Conservation (phyloP, 2,797 vertebrate species). For the Pseudotriccus pelzelni region DNA sequence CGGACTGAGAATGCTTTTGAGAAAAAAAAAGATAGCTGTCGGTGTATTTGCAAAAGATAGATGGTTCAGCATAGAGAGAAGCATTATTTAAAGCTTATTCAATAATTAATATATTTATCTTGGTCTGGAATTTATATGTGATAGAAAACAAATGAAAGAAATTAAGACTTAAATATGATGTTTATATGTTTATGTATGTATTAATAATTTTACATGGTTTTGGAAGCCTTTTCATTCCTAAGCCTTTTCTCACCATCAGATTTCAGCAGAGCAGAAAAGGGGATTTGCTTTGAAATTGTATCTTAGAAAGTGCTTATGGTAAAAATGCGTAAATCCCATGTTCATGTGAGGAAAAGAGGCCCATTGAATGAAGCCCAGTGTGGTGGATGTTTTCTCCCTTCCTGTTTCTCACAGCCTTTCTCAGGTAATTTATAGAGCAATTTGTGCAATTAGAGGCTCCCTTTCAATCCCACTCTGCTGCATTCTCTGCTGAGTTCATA, state of each 20-base stretch:
- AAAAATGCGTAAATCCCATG: background rate
- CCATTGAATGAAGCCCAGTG: background rate
- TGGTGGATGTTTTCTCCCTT: background rate
- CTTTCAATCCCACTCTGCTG: background rate
- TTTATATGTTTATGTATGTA: background rate
- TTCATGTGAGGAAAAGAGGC: background rate
- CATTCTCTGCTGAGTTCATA: background rate
- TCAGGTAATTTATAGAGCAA: background rate
- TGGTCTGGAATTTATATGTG: background rate
- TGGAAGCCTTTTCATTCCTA: background rate
- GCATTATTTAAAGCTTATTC: background rate
- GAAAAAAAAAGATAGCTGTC: background rate
- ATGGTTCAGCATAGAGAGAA: background rate
- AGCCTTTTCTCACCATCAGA: background rate
- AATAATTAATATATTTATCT: background rate
- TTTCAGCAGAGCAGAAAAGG: background rate
- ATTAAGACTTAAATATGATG: background rate
- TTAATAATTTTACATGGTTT: background rate
- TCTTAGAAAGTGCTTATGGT: background rate
- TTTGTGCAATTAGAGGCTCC: background rate
- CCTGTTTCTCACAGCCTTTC: background rate
- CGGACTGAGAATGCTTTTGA: background rate
- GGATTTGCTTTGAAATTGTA: background rate
- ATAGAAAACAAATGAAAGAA: background rate
- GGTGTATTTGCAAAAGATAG: background rate